phyloP scores from a whole-genome alignment of 2,797 vertebrate genomes.

The Octomys mimax region DNA sequence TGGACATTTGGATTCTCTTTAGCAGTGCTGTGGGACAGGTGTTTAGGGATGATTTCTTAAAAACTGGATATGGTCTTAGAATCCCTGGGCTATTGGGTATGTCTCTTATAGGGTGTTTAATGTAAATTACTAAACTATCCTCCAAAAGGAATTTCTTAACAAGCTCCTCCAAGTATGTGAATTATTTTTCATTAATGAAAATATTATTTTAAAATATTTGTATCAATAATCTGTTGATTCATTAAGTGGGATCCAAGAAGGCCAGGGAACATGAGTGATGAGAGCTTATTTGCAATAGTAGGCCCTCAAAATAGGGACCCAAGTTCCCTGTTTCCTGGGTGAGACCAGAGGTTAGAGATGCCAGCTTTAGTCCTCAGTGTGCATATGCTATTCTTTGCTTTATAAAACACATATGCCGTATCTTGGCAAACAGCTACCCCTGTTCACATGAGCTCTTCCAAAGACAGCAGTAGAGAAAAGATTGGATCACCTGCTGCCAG shows the following conservation, averaged over 20 bases:
- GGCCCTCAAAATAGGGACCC: background rate
- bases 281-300: constrained; percentile 15
- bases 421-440: background rate
- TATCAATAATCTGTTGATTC: constrained; percentile 24
- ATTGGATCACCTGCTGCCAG: background rate
- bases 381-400: background rate
- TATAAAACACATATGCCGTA: background rate
- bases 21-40: background rate
- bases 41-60: background rate
- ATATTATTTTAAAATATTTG: constrained; percentile 26
- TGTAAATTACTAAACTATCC: background rate
- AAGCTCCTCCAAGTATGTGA: constrained; percentile 32
- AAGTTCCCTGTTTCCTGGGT: background rate
- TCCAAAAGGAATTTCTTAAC: constrained; percentile 39
- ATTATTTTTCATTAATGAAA: constrained; percentile 34
- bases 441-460: background rate
- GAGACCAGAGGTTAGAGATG: background rate
- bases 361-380: background rate
- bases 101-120: constrained; percentile 1
- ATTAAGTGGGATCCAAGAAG: background rate
- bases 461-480: background rate
- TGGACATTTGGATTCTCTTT: constrained; percentile 35
- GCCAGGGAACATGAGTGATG: background rate
- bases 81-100: background rate
- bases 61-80: constrained; percentile 55